Base-by-base conservation (phyloP, 2,888 invertebrate species). In the Platycheirus rosarum region DNA sequence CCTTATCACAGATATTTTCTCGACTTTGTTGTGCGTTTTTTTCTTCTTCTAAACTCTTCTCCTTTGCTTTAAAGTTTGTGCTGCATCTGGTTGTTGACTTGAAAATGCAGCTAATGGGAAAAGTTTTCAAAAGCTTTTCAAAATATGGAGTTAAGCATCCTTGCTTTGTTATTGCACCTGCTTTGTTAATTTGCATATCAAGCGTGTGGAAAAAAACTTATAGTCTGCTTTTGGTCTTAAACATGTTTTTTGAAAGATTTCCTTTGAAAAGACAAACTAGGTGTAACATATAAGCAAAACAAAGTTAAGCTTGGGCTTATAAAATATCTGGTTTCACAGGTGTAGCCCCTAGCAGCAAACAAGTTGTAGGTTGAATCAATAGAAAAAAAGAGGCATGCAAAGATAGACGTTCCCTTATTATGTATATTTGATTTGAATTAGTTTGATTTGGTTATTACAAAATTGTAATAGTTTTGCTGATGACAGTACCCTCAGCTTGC, bases 91-190 rank as follows among this genome's bases (percentile, higher is more conserved):
- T 8, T 62, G 60, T 62, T 44, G 29, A 62, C 60, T 32, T 62
- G 37, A 29, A 46, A 46, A 62, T 62, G 60, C 46, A 62, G 46
- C 60, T 62, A 62, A 62, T 62, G 60, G 60, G 44, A 44, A 62
- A 62, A 62, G 60, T 62, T 60, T 44, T 60, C 44, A 44, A 60
- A 44, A n/a, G 7, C n/a, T 32, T 44, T 32, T 20, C 53, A 18
- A 37, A 14, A 37, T 26, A 35, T 18, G n/a, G 35, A 2, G 20
- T 32, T 18, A 53, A 53, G 8, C 29, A 18, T 18, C 35, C 35
- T n/a, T 53, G 35, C 18, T 53, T 53, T 53, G 29, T 32, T 32
- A 1, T 32, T 32, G 7, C 29, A 53, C 53, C 53, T 37, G 53
- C 13, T 53, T 53, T 53, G 16, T 4, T 8, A 18, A 53, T 11